A percentile compares a stretch with the other conserved stretches of the same genome.
These are phyloP conservation scores for Acronicta alni DNA, from an alignment of 2,888 invertebrate species.

Conservation along the genomic window DNA sequence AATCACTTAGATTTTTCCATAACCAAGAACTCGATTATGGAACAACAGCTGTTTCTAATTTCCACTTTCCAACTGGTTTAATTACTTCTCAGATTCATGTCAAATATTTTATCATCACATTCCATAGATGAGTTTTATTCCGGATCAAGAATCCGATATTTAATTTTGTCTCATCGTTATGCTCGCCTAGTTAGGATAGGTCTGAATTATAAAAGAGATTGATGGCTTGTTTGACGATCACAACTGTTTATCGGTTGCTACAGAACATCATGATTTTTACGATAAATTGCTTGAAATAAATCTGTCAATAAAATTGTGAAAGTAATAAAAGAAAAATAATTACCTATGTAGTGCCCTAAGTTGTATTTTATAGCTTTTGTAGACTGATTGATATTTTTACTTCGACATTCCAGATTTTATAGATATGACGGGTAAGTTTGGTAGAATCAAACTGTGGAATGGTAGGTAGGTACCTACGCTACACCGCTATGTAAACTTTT, in stretches of 20 bases:
- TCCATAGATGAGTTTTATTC: conserved; percentile 18
- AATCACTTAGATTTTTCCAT: conserved; percentile 3
- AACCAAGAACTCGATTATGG: conserved; percentile 2
- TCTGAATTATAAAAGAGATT: conserved; percentile 32
- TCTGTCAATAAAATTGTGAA: conserved; percentile 9
- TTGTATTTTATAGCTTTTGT: background rate
- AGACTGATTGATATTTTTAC: background rate
- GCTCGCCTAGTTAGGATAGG: conserved; percentile 39
- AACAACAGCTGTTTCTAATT: conserved; percentile 21
- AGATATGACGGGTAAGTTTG: too few relatives aligned
- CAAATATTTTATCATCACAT: conserved; percentile 20
- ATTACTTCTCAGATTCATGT: conserved; percentile 8
- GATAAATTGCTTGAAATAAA: conserved; percentile 22
- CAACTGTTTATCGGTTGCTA: conserved; percentile 20
- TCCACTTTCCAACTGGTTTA: conserved; percentile 35
- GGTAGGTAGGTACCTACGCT: too few relatives aligned
- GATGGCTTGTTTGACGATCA: conserved; percentile 21
- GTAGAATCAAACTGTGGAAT: too few relatives aligned
- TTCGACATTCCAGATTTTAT: background rate
- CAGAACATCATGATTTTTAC: conserved; percentile 15
- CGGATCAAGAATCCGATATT: conserved; percentile 8
- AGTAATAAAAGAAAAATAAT: conserved; percentile 8
- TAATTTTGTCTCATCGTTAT: conserved; percentile 13
- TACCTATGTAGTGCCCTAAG: background rate
- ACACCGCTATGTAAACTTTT: too few relatives aligned